phyloP scores from a whole-genome alignment of 1,140 invertebrate species.

The Sycophaga agraensis region DNA sequence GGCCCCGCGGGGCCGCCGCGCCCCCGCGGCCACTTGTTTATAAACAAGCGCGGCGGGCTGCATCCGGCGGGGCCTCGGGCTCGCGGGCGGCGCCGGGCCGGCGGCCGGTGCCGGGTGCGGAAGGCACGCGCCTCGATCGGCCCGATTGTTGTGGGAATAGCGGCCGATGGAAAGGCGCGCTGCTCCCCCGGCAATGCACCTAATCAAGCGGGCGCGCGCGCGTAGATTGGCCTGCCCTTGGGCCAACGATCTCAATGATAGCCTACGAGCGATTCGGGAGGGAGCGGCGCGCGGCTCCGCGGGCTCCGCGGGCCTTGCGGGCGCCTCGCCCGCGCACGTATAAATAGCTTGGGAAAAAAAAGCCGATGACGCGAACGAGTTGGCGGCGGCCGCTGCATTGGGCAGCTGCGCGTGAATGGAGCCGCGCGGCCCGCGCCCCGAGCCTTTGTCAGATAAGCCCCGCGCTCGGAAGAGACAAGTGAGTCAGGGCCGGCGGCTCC shows the following conservation, averaged over 20 bases:
- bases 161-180: constrained; percentile 17
- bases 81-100: no score
- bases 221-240: constrained; percentile 24
- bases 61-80: no score
- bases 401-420: no score
- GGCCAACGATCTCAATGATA: constrained; percentile 20
- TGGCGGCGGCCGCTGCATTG: no score
- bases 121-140: constrained; percentile 5
- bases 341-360: constrained; percentile 17
- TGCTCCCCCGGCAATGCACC: not conserved
- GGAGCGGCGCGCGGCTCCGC: not conserved
- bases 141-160: constrained; percentile 10
- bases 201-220: not conserved
- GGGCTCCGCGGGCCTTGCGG: no score
- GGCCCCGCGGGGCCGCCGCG: not conserved
- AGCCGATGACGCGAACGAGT: constrained; percentile 11
- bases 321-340: no score
- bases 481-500: no score
- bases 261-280: constrained; percentile 2
- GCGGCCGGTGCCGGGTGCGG: not conserved
- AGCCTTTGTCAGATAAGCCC: no score
- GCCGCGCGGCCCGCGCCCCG: no score
- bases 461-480: no score
- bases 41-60: no score
- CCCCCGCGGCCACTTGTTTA: not conserved